A percentile compares a stretch with the other conserved stretches of the same genome.
phyloP scores from a whole-genome alignment of 2,888 invertebrate genomes.

The Drosophila conformis region DNA sequence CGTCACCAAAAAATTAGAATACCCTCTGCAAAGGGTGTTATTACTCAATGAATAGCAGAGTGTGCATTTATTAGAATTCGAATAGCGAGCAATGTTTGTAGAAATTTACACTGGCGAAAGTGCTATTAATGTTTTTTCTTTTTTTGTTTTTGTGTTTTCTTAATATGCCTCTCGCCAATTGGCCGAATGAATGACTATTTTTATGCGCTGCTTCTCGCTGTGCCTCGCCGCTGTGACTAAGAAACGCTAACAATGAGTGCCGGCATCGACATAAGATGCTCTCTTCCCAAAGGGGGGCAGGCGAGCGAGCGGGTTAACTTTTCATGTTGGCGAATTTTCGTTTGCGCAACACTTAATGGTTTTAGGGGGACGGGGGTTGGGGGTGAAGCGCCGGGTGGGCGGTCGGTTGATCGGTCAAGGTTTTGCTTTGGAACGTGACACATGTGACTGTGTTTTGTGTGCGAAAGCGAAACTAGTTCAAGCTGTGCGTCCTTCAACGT shows the following conservation, averaged over 20 bases:
- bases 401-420: conserved; percentile 72
- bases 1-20: not conserved
- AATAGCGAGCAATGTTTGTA: conserved; percentile 27
- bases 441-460: conserved; percentile 44
- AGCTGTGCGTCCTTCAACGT: conserved; percentile 49
- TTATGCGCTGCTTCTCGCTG: conserved; percentile 32
- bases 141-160: conserved; percentile 1
- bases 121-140: conserved; percentile 60
- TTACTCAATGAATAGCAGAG: conserved; percentile 61
- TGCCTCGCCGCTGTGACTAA: conserved; percentile 42
- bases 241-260: conserved; percentile 36
- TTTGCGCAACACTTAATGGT: conserved; percentile 65
- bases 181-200: conserved; percentile 60
- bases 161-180: conserved; percentile 27
- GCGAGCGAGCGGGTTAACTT: conserved; percentile 8
- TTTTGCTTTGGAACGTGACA: conserved; percentile 66
- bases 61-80: conserved; percentile 29
- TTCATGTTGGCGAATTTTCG: conserved; percentile 50
- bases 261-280: conserved; percentile 33
- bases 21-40: conserved; percentile 10
- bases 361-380: conserved; percentile 3
- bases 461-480: conserved; percentile 51
- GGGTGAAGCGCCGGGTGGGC: conserved; percentile 24
- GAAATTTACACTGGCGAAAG: conserved; percentile 60
- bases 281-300: not conserved